A percentile compares a stretch with the other conserved stretches of the same genome.
Evolutionary conservation across 1,140 invertebrate genomes (phyloP).

Genomic region (Littorina saxatilis): DNA sequence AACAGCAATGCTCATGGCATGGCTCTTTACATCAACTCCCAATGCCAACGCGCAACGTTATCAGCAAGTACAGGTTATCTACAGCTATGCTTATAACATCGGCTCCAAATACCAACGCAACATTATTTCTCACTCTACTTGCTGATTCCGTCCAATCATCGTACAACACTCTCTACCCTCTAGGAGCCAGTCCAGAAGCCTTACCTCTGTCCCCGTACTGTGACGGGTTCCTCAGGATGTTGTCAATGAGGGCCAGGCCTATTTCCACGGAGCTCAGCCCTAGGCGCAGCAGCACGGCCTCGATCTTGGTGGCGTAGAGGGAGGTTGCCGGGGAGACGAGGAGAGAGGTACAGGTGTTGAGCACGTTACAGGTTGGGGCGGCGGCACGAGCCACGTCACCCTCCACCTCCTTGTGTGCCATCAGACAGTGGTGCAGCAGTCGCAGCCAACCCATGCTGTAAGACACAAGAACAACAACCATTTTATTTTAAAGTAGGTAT

Average conservation of each 20-base stretch:
- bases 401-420: conserved; percentile 76
- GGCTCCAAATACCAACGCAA: no score
- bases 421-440: conserved; percentile 83
- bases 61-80: no score
- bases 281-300: conserved; percentile 74
- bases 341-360: conserved; percentile 85
- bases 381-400: conserved; percentile 76
- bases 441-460: conserved; percentile 83
- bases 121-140: no score
- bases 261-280: conserved; percentile 73
- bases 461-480: no score
- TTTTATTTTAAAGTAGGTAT: no score
- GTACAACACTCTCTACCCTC: no score
- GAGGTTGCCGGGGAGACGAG: conserved; percentile 82
- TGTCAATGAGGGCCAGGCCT: conserved; percentile 73
- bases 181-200: no score
- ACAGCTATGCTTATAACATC: no score
- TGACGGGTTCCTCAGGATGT: conserved; percentile 67
- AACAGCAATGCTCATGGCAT: no score
- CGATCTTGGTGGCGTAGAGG: conserved; percentile 73
- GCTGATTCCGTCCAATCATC: no score
- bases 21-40: no score
- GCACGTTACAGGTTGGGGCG: conserved; percentile 81
- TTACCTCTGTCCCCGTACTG: conserved; percentile 48
- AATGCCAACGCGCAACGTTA: no score